A percentile compares a stretch with the other conserved stretches of the same genome.
These are phyloP conservation scores for Phorcus lineatus DNA, from an alignment of 2,888 invertebrate genomes.

Conservation along the genomic window DNA sequence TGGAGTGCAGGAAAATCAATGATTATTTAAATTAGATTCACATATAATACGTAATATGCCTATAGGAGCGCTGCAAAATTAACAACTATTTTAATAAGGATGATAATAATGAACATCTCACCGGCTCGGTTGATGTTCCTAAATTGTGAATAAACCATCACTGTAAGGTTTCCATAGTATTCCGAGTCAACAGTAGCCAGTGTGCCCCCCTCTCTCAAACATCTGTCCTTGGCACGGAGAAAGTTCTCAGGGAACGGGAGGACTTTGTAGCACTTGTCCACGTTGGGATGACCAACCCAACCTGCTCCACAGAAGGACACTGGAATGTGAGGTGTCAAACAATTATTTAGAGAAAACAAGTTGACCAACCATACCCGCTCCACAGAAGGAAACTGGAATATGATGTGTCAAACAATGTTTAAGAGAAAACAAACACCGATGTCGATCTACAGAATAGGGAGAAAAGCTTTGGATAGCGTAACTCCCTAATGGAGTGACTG, in stretches of 20 bases:
- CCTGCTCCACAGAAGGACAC: slow-evolving; percentile 59
- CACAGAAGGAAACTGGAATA: too few species aligned
- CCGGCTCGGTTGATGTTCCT: not conserved
- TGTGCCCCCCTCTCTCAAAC: slow-evolving; percentile 44
- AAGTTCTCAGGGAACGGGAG: slow-evolving; percentile 39
- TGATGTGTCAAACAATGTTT: too few species aligned
- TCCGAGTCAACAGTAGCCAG: slow-evolving; percentile 32
- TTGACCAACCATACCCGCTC: not conserved
- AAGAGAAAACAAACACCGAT: too few species aligned
- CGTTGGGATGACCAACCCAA: slow-evolving; percentile 61
- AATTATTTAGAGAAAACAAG: not conserved
- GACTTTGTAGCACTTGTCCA: slow-evolving; percentile 58
- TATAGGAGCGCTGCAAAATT: too few species aligned
- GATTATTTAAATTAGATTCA: too few species aligned
- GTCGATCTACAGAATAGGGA: too few species aligned
- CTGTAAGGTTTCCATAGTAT: slow-evolving; percentile 40
- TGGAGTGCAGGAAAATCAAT: too few species aligned
- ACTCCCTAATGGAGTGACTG: too few species aligned
- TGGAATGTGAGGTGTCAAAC: slow-evolving; percentile 31
- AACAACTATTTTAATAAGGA: too few species aligned
- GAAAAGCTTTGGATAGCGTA: too few species aligned
- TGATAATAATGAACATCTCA: too few species aligned
- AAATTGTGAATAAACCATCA: slow-evolving; percentile 11
- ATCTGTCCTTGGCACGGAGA: slow-evolving; percentile 41
- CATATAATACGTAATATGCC: too few species aligned